Percentiles rank a stretch among this genome's conserved stretches.
Conservation (phyloP, 2,797 vertebrate genomes). For the Sarcoramphus papa region DNA sequence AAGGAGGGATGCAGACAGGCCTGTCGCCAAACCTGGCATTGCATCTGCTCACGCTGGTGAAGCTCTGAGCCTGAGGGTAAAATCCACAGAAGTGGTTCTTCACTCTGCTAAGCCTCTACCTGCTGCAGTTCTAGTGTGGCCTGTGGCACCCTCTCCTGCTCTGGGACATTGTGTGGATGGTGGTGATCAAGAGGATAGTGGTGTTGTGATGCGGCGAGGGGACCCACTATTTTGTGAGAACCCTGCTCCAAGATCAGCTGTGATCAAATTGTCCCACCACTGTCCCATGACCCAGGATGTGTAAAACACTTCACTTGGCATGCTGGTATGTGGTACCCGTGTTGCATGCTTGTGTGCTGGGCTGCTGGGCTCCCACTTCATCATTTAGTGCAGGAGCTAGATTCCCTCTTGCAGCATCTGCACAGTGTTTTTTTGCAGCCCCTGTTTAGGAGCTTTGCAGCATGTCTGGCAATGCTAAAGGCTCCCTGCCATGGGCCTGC, state of each 20-base stretch:
- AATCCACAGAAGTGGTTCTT: background rate
- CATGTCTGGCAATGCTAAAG: background rate
- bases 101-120: background rate
- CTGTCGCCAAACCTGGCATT: background rate
- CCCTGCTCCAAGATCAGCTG: background rate
- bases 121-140: background rate
- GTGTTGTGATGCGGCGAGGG: background rate
- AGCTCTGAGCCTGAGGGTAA: background rate
- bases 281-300: background rate
- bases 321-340: background rate
- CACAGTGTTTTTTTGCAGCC: background rate
- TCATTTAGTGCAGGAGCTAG: fast-evolving
- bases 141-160: background rate
- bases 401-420: background rate
- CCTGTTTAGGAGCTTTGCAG: background rate
- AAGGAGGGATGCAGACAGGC: background rate
- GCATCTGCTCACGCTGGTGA: background rate
- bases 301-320: background rate
- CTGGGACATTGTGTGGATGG: background rate
- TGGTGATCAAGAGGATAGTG: background rate
- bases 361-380: background rate
- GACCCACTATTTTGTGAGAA: background rate
- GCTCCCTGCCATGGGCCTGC: background rate
- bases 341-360: background rate
- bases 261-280: background rate